Base-by-base conservation (phyloP, 2,113 vertebrate species). In the Psittacula cyanocephala region DNA sequence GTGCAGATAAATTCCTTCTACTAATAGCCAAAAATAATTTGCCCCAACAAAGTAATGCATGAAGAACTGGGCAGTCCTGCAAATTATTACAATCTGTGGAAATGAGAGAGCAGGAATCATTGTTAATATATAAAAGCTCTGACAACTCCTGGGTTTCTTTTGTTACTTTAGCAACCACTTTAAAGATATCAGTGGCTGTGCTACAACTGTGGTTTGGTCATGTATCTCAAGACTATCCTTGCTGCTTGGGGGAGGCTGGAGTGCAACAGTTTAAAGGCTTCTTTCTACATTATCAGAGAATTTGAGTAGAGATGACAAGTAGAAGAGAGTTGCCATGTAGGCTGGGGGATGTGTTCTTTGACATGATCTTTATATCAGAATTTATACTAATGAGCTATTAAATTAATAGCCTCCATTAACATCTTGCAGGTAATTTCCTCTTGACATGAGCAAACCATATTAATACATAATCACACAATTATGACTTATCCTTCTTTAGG, bases 1-100 rank as follows among this genome's bases (percentile, higher is more conserved):
- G 14, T 99, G 98, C 60, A 99, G 98, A 60, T 99, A 99, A 82
- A 99, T 98, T 14, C 99, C 99, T 97, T 99, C 99, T 10, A 99
- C 99, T 81, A 99, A 94, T 1, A 99, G 98, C 99, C 99, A 99
- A 52, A 99, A 99, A 95, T 98, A 98, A 96, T 99, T 99, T 95
- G 99, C 98, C 7, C 98, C 98, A 83, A 99, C 98, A 67, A 98
- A 99, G 96, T 99, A 99, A 76, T 99, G 99, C 98, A 99, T 98
- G 76, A 98, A 98, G 68, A 99, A 97, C 81, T 98, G 98, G 47
- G 98, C 98, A 3, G 98, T 96, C 85, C 98, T 99, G 95, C 99
- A 99, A 75, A 98, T 91, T 6, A 98, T 62, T 1, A 78, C 64
- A 43, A 88, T 98, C 98, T 99, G 98, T 60, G 69, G 77, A 69